Evolutionary conservation across 2,888 invertebrate species (phyloP).

Genomic region (Dastarcus helophoroides): DNA sequence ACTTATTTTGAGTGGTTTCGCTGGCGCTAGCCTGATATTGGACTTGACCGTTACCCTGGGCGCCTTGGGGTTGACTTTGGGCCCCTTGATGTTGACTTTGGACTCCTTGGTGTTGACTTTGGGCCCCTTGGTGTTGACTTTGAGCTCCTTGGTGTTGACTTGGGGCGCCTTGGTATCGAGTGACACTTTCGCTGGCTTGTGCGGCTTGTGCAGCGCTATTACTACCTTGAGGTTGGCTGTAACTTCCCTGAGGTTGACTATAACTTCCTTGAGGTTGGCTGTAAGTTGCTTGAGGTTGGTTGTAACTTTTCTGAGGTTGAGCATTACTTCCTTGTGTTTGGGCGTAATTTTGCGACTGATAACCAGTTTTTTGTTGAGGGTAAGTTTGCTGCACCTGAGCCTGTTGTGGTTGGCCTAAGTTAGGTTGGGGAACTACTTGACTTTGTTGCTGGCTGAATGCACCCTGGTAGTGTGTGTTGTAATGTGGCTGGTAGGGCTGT

Average conservation of each 20-base stretch:
- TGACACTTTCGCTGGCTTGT: neutral
- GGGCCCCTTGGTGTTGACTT: slow-evolving; percentile 1
- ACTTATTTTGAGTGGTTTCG: slow-evolving; percentile 4
- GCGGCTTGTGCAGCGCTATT: too few species aligned
- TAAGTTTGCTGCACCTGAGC: slow-evolving; percentile 2
- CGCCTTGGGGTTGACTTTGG: slow-evolving; percentile 8
- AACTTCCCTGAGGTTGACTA: neutral
- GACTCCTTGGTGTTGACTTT: slow-evolving; percentile 2
- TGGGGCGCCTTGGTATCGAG: slow-evolving; percentile 2
- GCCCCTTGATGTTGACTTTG: slow-evolving; percentile 11
- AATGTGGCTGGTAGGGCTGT: slow-evolving; percentile 9
- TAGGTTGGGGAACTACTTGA: slow-evolving; percentile 12
- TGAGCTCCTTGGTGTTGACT: slow-evolving; percentile 4
- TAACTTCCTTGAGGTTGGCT: slow-evolving; percentile 1
- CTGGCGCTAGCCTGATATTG: neutral
- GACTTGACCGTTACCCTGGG: slow-evolving; percentile 8
- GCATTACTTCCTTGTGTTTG: slow-evolving; percentile 7
- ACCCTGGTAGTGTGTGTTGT: slow-evolving; percentile 9
- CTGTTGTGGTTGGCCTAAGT: slow-evolving; percentile 1
- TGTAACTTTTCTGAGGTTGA: slow-evolving; percentile 6
- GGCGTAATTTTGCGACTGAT: neutral
- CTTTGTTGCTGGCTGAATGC: slow-evolving; percentile 11
- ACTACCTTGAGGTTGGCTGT: neutral
- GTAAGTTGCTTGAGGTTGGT: neutral
- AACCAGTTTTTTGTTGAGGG: neutral